phyloP scores from a whole-genome alignment of 2,888 invertebrate genomes.

The Lasius platythorax region DNA sequence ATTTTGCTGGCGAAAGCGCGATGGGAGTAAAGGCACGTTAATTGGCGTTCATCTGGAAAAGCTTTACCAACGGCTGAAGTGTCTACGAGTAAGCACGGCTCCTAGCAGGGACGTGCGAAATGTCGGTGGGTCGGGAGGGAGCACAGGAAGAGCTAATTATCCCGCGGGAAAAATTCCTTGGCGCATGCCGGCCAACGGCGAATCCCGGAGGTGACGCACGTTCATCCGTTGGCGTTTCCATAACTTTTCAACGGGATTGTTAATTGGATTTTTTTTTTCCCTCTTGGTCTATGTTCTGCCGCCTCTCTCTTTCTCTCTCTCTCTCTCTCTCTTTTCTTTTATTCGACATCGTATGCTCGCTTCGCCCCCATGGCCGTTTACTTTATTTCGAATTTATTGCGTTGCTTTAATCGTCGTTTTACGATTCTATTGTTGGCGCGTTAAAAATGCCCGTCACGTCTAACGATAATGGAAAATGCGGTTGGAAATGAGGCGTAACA shows the following conservation, averaged over 20 bases:
- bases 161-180: conserved; percentile 73
- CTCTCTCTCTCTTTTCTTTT: neutral
- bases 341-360: neutral
- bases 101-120: conserved; percentile 58
- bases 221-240: conserved; percentile 66
- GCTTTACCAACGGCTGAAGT: conserved; percentile 69
- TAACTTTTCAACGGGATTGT: conserved; percentile 76
- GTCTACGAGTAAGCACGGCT: conserved; percentile 33
- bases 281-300: neutral
- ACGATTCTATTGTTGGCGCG: conserved; percentile 29
- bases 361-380: conserved; percentile 1
- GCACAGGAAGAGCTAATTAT: conserved; percentile 70
- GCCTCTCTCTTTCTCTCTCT: neutral
- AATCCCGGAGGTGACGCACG: conserved; percentile 45
- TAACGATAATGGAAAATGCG: conserved; percentile 14
- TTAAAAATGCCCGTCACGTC: conserved; percentile 39
- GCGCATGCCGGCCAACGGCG: conserved; percentile 55
- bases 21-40: conserved; percentile 65
- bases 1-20: conserved; percentile 56
- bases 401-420: conserved; percentile 35
- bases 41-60: conserved; percentile 74
- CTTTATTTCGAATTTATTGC: conserved; percentile 50
- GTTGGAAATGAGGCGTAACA: conserved; percentile 11
- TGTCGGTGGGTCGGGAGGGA: conserved; percentile 31
- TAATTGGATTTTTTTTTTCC: conserved; percentile 74